Percentiles rank a stretch among this genome's conserved stretches.
Evolutionary conservation across 2,888 invertebrate genomes (phyloP).

Genomic region (Crioceris asparagi): DNA sequence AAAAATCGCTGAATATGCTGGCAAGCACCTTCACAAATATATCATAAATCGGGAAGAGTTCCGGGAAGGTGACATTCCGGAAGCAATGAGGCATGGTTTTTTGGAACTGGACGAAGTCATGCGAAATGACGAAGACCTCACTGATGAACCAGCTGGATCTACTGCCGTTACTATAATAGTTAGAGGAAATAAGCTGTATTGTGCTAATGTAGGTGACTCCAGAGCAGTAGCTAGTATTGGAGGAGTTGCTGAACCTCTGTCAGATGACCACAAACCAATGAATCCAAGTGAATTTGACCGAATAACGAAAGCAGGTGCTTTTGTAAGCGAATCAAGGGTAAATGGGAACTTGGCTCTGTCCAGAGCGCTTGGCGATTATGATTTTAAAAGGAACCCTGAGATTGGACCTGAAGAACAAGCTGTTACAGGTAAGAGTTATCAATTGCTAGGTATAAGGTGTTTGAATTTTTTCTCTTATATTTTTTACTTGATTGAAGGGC

Average conservation of each 20-base stretch:
- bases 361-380: slow-evolving; percentile 92
- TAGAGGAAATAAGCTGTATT: slow-evolving; percentile 77
- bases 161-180: slow-evolving; percentile 82
- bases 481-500: too few species aligned
- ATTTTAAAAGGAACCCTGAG: slow-evolving; percentile 83
- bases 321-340: slow-evolving; percentile 95
- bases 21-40: slow-evolving; percentile 88
- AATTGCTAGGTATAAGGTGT: too few species aligned
- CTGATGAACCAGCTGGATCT: slow-evolving; percentile 89
- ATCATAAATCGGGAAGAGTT: slow-evolving; percentile 76
- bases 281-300: slow-evolving; percentile 70
- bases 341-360: slow-evolving; percentile 96
- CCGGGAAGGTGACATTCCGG: slow-evolving; percentile 68
- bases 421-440: slow-evolving; percentile 43
- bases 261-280: slow-evolving; percentile 93
- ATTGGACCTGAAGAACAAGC: slow-evolving; percentile 89
- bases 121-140: slow-evolving; percentile 77
- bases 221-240: slow-evolving; percentile 83
- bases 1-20: slow-evolving; percentile 75
- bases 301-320: slow-evolving; percentile 91
- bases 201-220: slow-evolving; percentile 97
- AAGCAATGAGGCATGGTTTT: slow-evolving; percentile 70
- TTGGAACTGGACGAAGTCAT: slow-evolving; percentile 82
- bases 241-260: slow-evolving; percentile 66
- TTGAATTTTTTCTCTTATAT: too few species aligned